A percentile compares a stretch with the other conserved stretches of the same genome.
phyloP scores from a whole-genome alignment of 2,113 vertebrate genomes.

The Pimephales promelas region DNA sequence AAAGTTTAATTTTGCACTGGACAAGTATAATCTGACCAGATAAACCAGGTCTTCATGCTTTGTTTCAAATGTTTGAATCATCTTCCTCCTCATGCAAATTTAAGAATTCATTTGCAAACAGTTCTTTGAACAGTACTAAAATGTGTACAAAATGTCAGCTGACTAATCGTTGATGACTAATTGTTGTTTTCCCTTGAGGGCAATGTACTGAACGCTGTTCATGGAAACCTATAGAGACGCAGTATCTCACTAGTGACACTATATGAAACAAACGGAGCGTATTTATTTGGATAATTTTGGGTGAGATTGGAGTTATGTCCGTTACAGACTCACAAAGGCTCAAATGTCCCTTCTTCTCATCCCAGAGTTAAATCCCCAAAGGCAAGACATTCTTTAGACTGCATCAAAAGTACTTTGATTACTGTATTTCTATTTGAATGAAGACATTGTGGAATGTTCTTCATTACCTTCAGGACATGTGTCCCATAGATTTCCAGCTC shows the following conservation, averaged over 20 bases:
- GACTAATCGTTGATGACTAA: slow-evolving; percentile 38
- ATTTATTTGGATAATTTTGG: slow-evolving; percentile 18
- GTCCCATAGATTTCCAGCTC: slow-evolving; percentile 41
- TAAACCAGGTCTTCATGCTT: background rate
- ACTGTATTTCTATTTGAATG: slow-evolving; percentile 38
- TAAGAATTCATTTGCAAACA: background rate
- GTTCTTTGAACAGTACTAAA: slow-evolving; percentile 20
- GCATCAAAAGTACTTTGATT: slow-evolving; percentile 41
- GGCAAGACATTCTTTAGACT: slow-evolving; percentile 29
- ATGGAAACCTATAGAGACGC: background rate
- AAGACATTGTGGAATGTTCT: slow-evolving; percentile 35
- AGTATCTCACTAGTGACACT: background rate
- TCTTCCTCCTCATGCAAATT: slow-evolving; percentile 5
- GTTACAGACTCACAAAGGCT: background rate
- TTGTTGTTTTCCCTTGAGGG: slow-evolving; percentile 21
- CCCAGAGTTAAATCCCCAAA: background rate
- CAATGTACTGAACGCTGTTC: background rate
- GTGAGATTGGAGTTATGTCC: background rate
- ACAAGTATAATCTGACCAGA: background rate
- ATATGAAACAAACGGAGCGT: background rate
- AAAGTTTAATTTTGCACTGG: background rate
- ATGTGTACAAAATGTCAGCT: slow-evolving; percentile 33
- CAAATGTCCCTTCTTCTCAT: slow-evolving; percentile 22
- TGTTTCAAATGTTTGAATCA: background rate
- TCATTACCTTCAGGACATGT: slow-evolving; percentile 30